Evolutionary conservation across 2,797 vertebrate species (phyloP), one percentile per base, ranked within the genome.

Genomic region (Taeniopygia guttata): DNA sequence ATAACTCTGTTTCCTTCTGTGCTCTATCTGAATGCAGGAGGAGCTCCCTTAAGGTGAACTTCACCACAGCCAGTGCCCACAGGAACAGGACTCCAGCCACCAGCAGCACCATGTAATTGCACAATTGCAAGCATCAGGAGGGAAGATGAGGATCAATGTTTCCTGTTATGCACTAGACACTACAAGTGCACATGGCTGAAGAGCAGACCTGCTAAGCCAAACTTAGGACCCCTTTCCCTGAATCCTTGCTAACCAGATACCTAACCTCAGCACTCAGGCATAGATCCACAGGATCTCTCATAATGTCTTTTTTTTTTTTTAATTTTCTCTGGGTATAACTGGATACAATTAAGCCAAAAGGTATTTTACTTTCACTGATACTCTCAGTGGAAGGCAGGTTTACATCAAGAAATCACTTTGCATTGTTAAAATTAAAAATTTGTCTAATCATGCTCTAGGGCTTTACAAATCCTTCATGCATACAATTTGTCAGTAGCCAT

Each of bases 41-140:
- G 97, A 96, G 98, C 97, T 98, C 98, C 97, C 97, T 98, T 97
- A 97, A 98, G 98, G 98, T 98, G 98, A 98, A 98, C 98, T 98
- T 98, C 98, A 25, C 89, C 82, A 32, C 81, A 95, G 96, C 62
- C 96, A 69, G 98, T 98, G 97, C 95, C 98, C 98, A 98, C 95
- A 89, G 98, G 97, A 98, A 98, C 97, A 49, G 88, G 84, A 97
- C 96, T 96, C 92, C 89, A 96, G 78, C 74, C 46, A 72, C 84
- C 72, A 87, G 87, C 40, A 18, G 93, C 94, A 81, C 95, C 97
- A 97, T 79, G 89, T 93, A 82, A 75, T 89, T 93, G 92, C 96
- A 81, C 92, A 94, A 63, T 1, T 32, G 83, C 94, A 90, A 89
- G 86, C 90, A 92, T 89, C 56, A 1, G 92, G 93, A 94, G 95